Percentiles rank a stretch among this genome's conserved stretches.
Conservation (phyloP, 1,140 invertebrate species). For the Agraylea sexmaculata region DNA sequence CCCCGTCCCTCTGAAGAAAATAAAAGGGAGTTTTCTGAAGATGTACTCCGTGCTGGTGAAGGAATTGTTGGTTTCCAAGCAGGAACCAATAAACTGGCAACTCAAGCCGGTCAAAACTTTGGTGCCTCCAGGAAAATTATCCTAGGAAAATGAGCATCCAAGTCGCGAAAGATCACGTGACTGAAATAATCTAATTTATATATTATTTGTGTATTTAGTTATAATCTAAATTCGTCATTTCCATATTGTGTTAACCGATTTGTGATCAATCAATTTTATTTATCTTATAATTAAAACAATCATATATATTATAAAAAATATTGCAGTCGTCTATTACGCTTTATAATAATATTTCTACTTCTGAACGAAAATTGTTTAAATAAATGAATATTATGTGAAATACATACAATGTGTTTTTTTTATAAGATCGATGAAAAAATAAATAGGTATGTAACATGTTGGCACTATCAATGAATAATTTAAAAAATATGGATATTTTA, state of each 20-base stretch:
- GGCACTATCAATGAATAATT: no score
- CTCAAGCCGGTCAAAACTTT: conserved; percentile 79
- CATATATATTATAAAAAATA: background rate
- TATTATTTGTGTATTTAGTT: conserved; percentile 3
- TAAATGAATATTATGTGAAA: no score
- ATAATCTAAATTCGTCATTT: background rate
- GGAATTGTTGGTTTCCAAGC: conserved; percentile 83
- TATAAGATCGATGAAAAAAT: conserved; percentile 1
- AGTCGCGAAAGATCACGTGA: conserved; percentile 16
- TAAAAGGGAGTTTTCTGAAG: conserved; percentile 79
- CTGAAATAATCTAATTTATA: conserved; percentile 5
- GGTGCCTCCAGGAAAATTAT: conserved; percentile 78
- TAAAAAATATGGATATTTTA: no score
- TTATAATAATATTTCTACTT: no score
- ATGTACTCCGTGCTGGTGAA: conserved; percentile 74
- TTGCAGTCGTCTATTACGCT: no score
- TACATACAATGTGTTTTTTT: no score
- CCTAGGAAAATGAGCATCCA: conserved; percentile 54
- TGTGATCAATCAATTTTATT: conserved; percentile 5
- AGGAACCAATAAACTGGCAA: conserved; percentile 82
- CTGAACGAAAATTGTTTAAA: no score
- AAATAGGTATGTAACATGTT: no score
- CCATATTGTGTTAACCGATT: conserved; percentile 1
- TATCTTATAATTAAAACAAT: background rate
- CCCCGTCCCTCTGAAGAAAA: conserved; percentile 78